Evolutionary conservation across 2,888 invertebrate species (phyloP).

Genomic region (Hypercompe scribonia): DNA sequence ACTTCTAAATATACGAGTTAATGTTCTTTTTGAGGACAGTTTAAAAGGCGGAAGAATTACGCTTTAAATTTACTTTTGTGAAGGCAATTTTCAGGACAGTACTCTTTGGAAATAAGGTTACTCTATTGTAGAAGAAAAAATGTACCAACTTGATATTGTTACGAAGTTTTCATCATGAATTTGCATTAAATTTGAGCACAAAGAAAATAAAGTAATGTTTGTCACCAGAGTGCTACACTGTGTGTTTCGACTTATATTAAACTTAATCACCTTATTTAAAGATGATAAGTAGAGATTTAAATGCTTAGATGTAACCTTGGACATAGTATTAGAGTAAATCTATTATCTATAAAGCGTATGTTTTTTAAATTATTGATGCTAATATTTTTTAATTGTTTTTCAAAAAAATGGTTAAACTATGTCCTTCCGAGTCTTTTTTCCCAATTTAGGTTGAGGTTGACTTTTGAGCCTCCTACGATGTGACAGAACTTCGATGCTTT

Average conservation of each 20-base stretch:
- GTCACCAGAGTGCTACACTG: neutral
- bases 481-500: too few species aligned
- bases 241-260: neutral
- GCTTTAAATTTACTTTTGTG: conserved; percentile 16
- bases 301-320: too few species aligned
- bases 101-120: neutral
- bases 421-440: too few species aligned
- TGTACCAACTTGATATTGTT: neutral
- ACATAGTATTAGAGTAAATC: too few species aligned
- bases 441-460: too few species aligned
- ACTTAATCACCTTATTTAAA: too few species aligned
- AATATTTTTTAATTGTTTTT: too few species aligned
- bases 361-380: too few species aligned
- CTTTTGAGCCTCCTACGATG: too few species aligned
- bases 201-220: neutral
- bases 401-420: too few species aligned
- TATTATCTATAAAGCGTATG: too few species aligned
- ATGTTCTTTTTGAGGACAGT: conserved; percentile 21
- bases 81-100: neutral
- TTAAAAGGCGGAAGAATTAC: conserved; percentile 6
- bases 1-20: conserved; percentile 22
- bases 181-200: neutral
- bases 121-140: neutral
- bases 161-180: neutral
- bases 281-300: too few species aligned